Evolutionary conservation across 2,888 invertebrate genomes (phyloP).

Genomic region (Athalia cordata): DNA sequence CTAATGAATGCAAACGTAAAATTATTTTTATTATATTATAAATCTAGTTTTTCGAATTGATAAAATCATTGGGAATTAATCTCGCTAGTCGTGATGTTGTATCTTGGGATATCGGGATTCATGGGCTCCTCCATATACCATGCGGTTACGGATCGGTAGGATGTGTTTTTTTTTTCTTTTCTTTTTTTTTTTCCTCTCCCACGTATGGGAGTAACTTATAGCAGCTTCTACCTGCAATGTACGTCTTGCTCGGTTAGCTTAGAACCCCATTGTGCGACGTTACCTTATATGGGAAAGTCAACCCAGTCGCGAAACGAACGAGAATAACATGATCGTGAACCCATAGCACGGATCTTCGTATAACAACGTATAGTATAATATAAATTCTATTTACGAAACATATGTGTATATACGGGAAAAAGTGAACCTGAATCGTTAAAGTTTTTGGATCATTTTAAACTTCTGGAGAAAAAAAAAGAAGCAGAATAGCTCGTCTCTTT

Average conservation of each 20-base stretch:
- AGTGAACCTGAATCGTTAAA: not conserved
- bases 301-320: slow-evolving; percentile 40
- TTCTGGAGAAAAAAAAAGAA: not conserved
- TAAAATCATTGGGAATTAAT: not conserved
- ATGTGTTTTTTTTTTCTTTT: not conserved
- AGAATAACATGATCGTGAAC: slow-evolving; percentile 19
- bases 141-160: no score
- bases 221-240: not conserved
- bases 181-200: slow-evolving; percentile 1
- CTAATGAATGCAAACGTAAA: slow-evolving; percentile 96
- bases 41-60: not conserved
- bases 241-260: slow-evolving; percentile 42
- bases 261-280: slow-evolving; percentile 47
- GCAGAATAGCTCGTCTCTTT: no score
- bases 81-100: no score
- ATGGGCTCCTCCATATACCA: no score
- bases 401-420: not conserved
- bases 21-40: not conserved
- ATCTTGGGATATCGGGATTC: no score
- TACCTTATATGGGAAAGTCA: slow-evolving; percentile 44
- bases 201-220: not conserved
- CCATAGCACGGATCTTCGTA: no score
- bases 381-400: no score
- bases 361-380: no score
- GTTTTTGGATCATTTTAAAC: not conserved